phyloP scores from a whole-genome alignment of 2,888 invertebrate genomes.

The Branchellion lobata region DNA sequence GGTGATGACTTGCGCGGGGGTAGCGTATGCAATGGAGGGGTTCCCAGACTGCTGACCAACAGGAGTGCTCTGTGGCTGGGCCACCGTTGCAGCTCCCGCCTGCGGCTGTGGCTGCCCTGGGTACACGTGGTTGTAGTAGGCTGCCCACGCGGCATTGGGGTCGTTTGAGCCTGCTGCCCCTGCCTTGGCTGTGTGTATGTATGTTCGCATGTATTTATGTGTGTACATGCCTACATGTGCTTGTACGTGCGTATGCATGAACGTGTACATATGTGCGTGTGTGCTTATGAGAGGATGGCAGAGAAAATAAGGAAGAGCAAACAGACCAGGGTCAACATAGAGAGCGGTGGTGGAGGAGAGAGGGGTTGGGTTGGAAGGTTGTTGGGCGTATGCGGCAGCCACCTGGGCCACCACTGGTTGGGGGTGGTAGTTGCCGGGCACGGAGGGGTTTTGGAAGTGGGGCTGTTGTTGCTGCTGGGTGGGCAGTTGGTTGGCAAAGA shows the following conservation, averaged over 20 bases:
- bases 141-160: constrained; percentile 64
- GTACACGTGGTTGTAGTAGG: constrained; percentile 65
- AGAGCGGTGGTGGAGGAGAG: background rate
- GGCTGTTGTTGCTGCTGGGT: background rate
- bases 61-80: constrained; percentile 49
- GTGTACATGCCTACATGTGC: too few species aligned
- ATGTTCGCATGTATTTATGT: too few species aligned
- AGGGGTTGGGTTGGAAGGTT: background rate
- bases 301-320: background rate
- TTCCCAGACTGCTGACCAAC: constrained; percentile 59
- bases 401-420: constrained; percentile 3
- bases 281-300: too few species aligned
- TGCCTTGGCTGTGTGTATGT: background rate
- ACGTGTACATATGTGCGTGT: too few species aligned
- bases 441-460: background rate
- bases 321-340: constrained; percentile 31
- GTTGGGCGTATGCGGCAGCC: background rate
- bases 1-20: constrained; percentile 53
- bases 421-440: background rate
- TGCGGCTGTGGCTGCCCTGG: constrained; percentile 55
- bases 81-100: constrained; percentile 48
- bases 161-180: constrained; percentile 54
- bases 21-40: constrained; percentile 65
- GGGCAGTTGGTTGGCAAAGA: background rate
- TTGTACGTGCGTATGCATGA: background rate